Evolutionary conservation across 2,888 invertebrate species (phyloP).

Genomic region (Ennomos quercinarius): DNA sequence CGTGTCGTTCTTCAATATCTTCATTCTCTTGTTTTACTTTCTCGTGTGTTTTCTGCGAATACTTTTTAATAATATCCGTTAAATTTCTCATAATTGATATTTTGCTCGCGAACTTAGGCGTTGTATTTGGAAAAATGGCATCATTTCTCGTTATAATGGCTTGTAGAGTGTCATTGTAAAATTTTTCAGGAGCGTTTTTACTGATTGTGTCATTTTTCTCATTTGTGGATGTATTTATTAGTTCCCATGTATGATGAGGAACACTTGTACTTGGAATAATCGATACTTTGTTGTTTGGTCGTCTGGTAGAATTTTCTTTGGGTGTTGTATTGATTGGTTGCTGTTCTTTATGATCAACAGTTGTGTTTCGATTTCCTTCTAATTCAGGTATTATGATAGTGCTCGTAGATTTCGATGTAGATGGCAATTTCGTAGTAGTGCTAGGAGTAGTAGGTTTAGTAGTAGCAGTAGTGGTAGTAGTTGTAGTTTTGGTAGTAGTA

Average conservation of each 20-base stretch:
- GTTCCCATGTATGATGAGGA: constrained; percentile 84
- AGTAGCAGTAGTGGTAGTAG: constrained; percentile 41
- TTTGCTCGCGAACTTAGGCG: constrained; percentile 73
- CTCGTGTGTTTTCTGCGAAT: constrained; percentile 76
- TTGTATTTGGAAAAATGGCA: constrained; percentile 72
- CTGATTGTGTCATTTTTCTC: constrained; percentile 65
- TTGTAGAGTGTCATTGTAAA: constrained; percentile 87
- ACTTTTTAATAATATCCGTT: constrained; percentile 87
- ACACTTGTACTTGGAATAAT: constrained; percentile 73
- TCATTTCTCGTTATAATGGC: constrained; percentile 87
- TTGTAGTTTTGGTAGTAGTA: constrained; percentile 42
- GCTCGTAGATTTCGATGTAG: constrained; percentile 33
- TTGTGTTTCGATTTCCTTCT: constrained; percentile 40
- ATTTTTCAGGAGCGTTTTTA: constrained; percentile 80
- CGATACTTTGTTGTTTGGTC: constrained; percentile 79
- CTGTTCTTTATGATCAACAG: constrained; percentile 31
- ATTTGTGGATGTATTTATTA: constrained; percentile 82
- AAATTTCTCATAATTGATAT: constrained; percentile 85
- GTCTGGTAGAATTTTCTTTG: constrained; percentile 70
- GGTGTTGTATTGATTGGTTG: constrained; percentile 17
- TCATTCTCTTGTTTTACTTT: constrained; percentile 45
- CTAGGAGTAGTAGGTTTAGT: constrained; percentile 43
- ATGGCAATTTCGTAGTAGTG: constrained; percentile 35
- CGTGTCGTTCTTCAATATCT: constrained; percentile 59
- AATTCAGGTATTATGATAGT: constrained; percentile 36